These are phyloP conservation scores for Drosophila kanapiae DNA, from an alignment of 1,140 invertebrate species.

Conservation along the genomic window DNA sequence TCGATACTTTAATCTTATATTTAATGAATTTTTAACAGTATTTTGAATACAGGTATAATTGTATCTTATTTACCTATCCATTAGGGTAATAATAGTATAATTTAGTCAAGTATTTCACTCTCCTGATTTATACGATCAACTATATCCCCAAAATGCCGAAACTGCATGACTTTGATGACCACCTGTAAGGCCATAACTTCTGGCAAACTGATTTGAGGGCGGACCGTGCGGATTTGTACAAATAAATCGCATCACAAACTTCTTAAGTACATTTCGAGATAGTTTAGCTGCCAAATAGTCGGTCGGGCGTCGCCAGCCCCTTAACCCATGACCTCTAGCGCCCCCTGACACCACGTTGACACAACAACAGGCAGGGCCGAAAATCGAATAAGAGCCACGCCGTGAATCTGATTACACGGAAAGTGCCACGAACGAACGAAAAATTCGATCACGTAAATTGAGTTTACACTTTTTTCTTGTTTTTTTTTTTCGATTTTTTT, in stretches of 20 bases:
- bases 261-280: conserved; percentile 34
- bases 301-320: neutral
- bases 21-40: neutral
- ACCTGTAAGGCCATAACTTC: conserved; percentile 18
- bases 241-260: conserved; percentile 37
- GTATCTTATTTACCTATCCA: conserved; percentile 8
- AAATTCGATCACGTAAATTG: conserved; percentile 78
- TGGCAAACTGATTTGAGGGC: conserved; percentile 14
- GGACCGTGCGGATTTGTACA: conserved; percentile 10
- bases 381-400: conserved; percentile 49
- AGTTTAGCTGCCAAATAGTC: conserved; percentile 32
- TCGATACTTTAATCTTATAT: too few relatives aligned
- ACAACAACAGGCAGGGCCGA: conserved; percentile 12
- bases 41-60: neutral
- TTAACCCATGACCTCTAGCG: neutral
- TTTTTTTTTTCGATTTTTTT: neutral
- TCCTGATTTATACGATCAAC: conserved; percentile 7
- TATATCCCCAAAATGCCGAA: neutral
- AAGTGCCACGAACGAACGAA: conserved; percentile 50
- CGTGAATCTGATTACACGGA: conserved; percentile 55
- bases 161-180: neutral
- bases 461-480: conserved; percentile 60
- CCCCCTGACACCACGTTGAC: conserved; percentile 7
- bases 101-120: conserved; percentile 6
- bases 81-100: conserved; percentile 17